Evolutionary conservation across 2,113 vertebrate species (phyloP).

Genomic region (Seriola quinqueradiata): DNA sequence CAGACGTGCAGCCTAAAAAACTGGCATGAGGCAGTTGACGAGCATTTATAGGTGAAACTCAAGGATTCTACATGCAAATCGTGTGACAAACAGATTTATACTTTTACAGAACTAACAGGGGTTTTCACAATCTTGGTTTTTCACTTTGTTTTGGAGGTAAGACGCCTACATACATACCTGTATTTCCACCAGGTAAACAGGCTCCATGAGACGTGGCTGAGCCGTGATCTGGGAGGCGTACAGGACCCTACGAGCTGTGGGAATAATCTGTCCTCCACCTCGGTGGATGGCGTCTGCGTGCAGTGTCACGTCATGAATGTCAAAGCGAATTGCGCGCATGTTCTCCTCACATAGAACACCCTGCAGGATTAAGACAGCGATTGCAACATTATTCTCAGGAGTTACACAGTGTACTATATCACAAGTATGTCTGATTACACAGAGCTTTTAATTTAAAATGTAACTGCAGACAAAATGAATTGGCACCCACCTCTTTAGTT

Average conservation of each 20-base stretch:
- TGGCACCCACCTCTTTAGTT: slow-evolving; percentile 89
- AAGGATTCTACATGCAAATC: neutral
- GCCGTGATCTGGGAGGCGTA: slow-evolving; percentile 93
- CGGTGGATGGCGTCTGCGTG: slow-evolving; percentile 94
- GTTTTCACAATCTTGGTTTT: neutral
- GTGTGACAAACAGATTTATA: neutral
- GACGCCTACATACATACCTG: slow-evolving; percentile 83
- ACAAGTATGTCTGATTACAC: neutral
- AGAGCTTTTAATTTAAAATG: neutral
- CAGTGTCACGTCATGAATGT: slow-evolving; percentile 93
- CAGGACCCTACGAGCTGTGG: slow-evolving; percentile 91
- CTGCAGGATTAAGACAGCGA: slow-evolving; percentile 69
- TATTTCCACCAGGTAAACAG: slow-evolving; percentile 96
- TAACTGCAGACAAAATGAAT: neutral
- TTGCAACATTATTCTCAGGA: neutral
- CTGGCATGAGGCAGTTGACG: neutral
- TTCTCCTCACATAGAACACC: slow-evolving; percentile 95
- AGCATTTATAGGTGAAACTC: neutral
- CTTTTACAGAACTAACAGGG: neutral
- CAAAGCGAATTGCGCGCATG: slow-evolving; percentile 90
- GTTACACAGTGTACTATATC: neutral
- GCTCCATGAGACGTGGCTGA: slow-evolving; percentile 93
- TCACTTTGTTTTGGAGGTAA: neutral
- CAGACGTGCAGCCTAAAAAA: neutral
- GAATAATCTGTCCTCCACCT: slow-evolving; percentile 96